phyloP scores from a whole-genome alignment of 2,113 vertebrate genomes.

The Upupa epops region DNA sequence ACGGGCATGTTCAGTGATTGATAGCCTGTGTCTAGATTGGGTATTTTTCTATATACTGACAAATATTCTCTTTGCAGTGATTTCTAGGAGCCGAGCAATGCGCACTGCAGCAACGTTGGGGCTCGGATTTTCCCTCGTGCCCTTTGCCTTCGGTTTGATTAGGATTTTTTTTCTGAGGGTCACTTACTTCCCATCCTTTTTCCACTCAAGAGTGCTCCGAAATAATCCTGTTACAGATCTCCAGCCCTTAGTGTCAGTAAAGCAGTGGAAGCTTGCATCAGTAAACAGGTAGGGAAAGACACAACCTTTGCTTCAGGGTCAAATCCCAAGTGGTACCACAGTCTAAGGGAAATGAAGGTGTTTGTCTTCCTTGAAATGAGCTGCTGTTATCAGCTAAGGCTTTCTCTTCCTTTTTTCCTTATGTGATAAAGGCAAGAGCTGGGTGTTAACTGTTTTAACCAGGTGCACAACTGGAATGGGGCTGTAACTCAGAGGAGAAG shows the following conservation, averaged over 20 bases:
- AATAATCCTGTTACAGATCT: slow-evolving; percentile 40
- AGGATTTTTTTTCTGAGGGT: neutral
- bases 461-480: neutral
- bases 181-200: slow-evolving; percentile 32
- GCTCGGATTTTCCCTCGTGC: slow-evolving; percentile 10
- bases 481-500: neutral
- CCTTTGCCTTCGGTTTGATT: slow-evolving; percentile 47
- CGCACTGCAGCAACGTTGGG: neutral
- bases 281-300: neutral
- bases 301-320: slow-evolving; percentile 4
- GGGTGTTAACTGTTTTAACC: neutral
- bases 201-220: neutral
- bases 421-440: neutral
- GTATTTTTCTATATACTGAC: slow-evolving; percentile 65
- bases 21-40: slow-evolving; percentile 64
- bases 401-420: neutral
- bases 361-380: neutral
- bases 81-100: slow-evolving; percentile 46
- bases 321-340: neutral
- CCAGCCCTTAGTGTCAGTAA: neutral
- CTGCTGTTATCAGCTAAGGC: neutral
- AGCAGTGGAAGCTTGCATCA: slow-evolving; percentile 12
- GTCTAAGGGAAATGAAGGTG: neutral
- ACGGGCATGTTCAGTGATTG: slow-evolving; percentile 52
- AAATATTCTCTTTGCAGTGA: slow-evolving; percentile 21